Percentiles rank a stretch among this genome's conserved stretches.
Evolutionary conservation across 2,888 invertebrate genomes (phyloP).

Genomic region (Amphipyra tragopoginis): DNA sequence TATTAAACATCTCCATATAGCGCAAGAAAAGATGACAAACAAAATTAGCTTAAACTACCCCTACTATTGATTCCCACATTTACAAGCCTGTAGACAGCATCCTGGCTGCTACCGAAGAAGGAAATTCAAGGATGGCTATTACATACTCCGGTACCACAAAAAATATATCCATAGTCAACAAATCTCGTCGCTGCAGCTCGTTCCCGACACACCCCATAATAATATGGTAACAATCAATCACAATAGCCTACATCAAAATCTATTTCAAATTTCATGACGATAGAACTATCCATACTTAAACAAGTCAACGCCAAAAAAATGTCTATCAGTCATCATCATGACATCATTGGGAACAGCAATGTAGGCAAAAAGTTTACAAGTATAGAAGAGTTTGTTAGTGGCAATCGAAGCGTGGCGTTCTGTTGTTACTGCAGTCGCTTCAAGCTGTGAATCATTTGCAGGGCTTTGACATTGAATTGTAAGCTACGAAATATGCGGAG

Average conservation of each 20-base stretch:
- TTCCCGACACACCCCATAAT: slow-evolving; percentile 3
- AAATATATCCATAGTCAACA: neutral
- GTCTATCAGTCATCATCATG: slow-evolving; percentile 60
- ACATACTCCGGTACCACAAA: neutral
- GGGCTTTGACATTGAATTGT: slow-evolving; percentile 69
- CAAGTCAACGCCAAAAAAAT: slow-evolving; percentile 25
- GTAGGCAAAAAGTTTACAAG: slow-evolving; percentile 62
- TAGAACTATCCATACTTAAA: slow-evolving; percentile 15
- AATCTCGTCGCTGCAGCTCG: too few species aligned
- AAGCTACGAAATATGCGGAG: slow-evolving; percentile 52
- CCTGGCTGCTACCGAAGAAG: neutral
- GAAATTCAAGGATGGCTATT: neutral
- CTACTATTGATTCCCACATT: neutral
- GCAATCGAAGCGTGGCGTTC: slow-evolving; percentile 67
- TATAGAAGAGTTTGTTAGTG: slow-evolving; percentile 63
- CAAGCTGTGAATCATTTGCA: slow-evolving; percentile 57
- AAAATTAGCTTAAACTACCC: neutral
- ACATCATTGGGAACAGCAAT: slow-evolving; percentile 73
- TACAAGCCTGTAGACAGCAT: slow-evolving; percentile 4
- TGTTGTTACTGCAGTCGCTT: slow-evolving; percentile 46
- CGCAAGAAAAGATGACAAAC: too few species aligned
- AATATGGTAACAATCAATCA: too few species aligned
- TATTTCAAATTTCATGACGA: slow-evolving; percentile 19
- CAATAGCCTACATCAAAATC: slow-evolving; percentile 1
- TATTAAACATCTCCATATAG: neutral